Percentiles rank a stretch among this genome's conserved stretches.
Conservation (phyloP, 2,797 vertebrate genomes). For the Gobio occitaniae region DNA sequence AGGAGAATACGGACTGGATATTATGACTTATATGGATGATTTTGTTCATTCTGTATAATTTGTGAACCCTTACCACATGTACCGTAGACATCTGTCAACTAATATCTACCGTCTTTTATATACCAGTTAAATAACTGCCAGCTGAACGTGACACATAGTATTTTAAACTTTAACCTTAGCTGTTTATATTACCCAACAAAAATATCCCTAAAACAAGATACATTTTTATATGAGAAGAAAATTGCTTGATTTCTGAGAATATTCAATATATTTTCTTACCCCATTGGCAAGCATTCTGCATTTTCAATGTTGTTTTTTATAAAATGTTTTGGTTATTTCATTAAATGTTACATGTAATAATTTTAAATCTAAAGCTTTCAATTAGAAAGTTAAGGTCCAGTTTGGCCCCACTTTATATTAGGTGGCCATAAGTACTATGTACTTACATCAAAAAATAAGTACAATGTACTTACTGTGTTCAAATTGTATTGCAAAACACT, state of each 20-base stretch:
- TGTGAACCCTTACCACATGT: neutral
- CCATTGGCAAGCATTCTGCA: neutral
- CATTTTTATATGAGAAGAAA: neutral
- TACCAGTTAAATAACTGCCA: neutral
- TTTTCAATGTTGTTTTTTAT: neutral
- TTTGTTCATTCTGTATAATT: neutral
- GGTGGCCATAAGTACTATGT: no score
- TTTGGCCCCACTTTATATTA: no score
- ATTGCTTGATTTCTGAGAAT: neutral
- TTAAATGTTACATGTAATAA: no score
- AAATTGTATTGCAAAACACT: no score
- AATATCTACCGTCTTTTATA: neutral
- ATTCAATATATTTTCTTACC: neutral
- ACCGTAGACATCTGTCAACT: neutral
- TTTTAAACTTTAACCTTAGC: neutral
- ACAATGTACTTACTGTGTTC: no score
- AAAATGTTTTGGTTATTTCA: neutral
- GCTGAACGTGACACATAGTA: conserved; percentile 4
- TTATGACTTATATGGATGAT: conserved; percentile 43
- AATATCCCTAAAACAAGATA: neutral
- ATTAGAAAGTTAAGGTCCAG: neutral
- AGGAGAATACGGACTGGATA: conserved; percentile 51
- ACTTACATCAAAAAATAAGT: no score
- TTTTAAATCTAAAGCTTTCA: neutral
- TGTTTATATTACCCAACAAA: neutral